Evolutionary conservation across 2,113 vertebrate genomes (phyloP).

Genomic region (Mesocricetus auratus): DNA sequence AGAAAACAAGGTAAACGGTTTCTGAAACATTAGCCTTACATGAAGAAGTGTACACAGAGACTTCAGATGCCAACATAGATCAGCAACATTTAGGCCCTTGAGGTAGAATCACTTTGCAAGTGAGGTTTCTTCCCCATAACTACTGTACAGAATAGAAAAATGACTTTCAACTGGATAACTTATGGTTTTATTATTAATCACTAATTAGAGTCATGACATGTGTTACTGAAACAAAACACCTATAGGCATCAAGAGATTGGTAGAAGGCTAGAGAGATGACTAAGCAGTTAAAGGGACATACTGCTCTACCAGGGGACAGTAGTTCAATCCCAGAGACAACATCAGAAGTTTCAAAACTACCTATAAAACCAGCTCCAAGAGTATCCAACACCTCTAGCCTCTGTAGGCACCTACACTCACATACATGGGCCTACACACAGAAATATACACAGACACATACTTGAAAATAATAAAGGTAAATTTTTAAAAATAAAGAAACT

Average conservation of each 20-base stretch:
- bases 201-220: neutral
- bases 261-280: neutral
- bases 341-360: neutral
- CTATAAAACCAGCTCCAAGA: neutral
- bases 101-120: neutral
- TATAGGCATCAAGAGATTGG: neutral
- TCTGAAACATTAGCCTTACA: neutral
- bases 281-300: neutral
- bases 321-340: neutral
- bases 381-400: neutral
- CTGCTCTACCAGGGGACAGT: neutral
- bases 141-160: neutral
- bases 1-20: constrained; percentile 18
- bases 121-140: neutral
- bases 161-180: neutral
- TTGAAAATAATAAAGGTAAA: neutral
- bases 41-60: neutral
- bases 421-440: neutral
- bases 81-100: neutral
- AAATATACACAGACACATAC: neutral
- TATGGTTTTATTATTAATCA: constrained; percentile 15
- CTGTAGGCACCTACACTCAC: neutral
- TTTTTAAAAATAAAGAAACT: neutral
- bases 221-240: neutral
- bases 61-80: neutral